Base-by-base conservation (phyloP, 2,113 vertebrate genomes). In the Astatoreochromis straeleni region DNA sequence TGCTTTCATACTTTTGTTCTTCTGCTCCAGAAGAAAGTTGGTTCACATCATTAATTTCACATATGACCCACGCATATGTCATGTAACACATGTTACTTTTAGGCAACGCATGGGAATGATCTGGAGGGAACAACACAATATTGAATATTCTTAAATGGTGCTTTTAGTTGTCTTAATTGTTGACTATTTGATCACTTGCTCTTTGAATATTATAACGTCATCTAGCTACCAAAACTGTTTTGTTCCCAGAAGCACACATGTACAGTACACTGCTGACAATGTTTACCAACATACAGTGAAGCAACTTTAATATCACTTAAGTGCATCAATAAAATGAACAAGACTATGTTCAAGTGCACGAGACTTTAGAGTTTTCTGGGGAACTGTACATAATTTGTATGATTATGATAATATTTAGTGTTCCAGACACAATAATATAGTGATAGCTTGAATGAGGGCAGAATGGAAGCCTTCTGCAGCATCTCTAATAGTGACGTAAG, bases 241-340 rank as follows among this genome's bases (percentile, higher is more conserved):
- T 85, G 87, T 85, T 93, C 88, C 90, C 65, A 85, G 87, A 89
- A 92, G 88, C 92, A 93, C 89, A 92, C 88, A 86, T 75, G 88
- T 85, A 94, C 89, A 91, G 86, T 81, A 94, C 92, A 94, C 89
- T 85, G 92, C 79, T 80, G 92, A 94, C 88, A 87, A 90, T 86
- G 84, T 90, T 85, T 51, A 92, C 75, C 87, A 88, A 84, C 79
- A 91, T 70, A 93, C 90, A 92, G 87, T 85, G 81, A 93, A 95
- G 90, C 88, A 86, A 92, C 88, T 86, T 90, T 87, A 87, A 86
- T 58, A 91, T 86, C 88, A 93, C 87, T 82, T 88, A 60, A 92
- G 89, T 90, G 85, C 83, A 80, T 93, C 89, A 81, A 88, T 54
- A 68, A 88, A 85, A 87, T 81, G 58, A 93, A 91, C 85, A 65